Conservation (phyloP, 2,113 vertebrate species). For the Arizona elegans region DNA sequence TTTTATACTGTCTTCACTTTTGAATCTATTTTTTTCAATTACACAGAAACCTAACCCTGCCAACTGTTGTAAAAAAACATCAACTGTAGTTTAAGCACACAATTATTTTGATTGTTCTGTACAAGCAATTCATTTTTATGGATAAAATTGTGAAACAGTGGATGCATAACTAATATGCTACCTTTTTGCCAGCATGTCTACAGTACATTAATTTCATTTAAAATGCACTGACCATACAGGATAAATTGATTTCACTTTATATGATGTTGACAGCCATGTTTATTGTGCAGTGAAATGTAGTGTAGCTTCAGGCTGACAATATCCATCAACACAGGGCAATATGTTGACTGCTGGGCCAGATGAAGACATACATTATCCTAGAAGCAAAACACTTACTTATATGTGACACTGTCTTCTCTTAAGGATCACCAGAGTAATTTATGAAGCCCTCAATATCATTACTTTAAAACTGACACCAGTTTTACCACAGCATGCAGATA, state of each 20-base stretch:
- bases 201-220: conserved; percentile 99
- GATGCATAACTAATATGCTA: conserved; percentile 88
- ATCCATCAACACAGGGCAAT: conserved; percentile 97
- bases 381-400: conserved; percentile 84
- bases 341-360: conserved; percentile 97
- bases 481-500: conserved; percentile 79
- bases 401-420: conserved; percentile 85
- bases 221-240: conserved; percentile 95
- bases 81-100: background rate
- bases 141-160: conserved; percentile 61
- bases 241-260: conserved; percentile 99
- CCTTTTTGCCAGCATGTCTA: conserved; percentile 80
- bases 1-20: background rate
- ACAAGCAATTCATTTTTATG: conserved; percentile 49
- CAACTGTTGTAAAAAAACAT: conserved; percentile 15
- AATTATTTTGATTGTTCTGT: conserved; percentile 19
- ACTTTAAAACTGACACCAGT: conserved; percentile 94
- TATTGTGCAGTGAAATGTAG: conserved; percentile 99
- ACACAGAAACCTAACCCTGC: conserved; percentile 20
- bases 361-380: conserved; percentile 98
- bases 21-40: conserved; percentile 17
- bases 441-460: conserved; percentile 84
- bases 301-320: conserved; percentile 92
- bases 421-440: conserved; percentile 88
- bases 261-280: conserved; percentile 98